Base-by-base conservation (phyloP, 2,888 invertebrate genomes). In the Amphipyra berbera region DNA sequence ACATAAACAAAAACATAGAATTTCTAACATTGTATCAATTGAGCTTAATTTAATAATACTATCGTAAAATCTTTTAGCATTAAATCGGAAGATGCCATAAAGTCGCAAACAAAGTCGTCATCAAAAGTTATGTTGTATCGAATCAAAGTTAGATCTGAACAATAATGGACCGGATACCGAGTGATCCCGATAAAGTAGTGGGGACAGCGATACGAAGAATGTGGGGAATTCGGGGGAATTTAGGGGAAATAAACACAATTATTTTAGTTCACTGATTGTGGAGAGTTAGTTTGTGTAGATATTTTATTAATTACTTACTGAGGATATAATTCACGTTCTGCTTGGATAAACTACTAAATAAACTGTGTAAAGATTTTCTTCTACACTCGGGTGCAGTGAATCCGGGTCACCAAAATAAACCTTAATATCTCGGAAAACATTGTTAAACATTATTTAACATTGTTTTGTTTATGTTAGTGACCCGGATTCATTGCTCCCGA, bases 121-220 rank as follows among this genome's bases (percentile, higher is more conserved):
- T 68, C 88, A 82, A 81, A 92, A 92, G 82, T 89, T 88, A 86
- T 88, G 87, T 82, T 83, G 86, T 90, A 93, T 91, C 92, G 87
- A 92, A 95, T 94, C 92, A 92, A 95, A 94, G 88, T 94, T 94
- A 92, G 88, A 91, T 90, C 90, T 88, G 81, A 73, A 85, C 90
- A 86, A 91, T 93, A 93, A 94, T 92, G 85, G 89, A 88, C 85
- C 89, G 90, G 92, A 93, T 92, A 94, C 91, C 88, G 88, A 80
- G 84, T 84, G 86, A 86, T 90, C 83, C 79, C 80, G 87, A 86
- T 90, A 89, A 88, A 88, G 85, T 82, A 86, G 76, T 69, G 77
- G 79, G 79, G 85, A 89, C 88, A 89, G 82, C 82, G 78, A 78
- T 73, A 78, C 75, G 72, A 79, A 77, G 78, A 81, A 83, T 78